Evolutionary conservation across 2,113 vertebrate genomes (phyloP).

Genomic region (Grus americana): DNA sequence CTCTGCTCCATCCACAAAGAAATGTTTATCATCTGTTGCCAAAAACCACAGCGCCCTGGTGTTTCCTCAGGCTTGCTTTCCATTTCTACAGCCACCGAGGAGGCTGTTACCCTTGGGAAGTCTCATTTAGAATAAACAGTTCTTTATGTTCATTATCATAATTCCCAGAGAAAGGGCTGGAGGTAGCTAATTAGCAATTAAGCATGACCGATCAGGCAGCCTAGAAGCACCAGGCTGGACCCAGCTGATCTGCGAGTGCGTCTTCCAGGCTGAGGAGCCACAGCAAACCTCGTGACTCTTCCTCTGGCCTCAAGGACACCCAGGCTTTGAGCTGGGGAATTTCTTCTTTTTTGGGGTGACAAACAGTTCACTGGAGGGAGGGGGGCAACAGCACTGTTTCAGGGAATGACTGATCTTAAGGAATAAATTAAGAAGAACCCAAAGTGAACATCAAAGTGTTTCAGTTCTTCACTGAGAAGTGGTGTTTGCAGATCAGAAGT

Average conservation of each 20-base stretch:
- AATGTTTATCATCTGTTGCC: constrained; percentile 64
- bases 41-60: constrained; percentile 64
- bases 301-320: not conserved
- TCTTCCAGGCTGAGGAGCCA: not conserved
- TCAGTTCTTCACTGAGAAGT: not conserved
- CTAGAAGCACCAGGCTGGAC: not conserved
- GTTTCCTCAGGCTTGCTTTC: constrained; percentile 59
- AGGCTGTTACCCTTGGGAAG: constrained; percentile 56
- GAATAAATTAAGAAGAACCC: not conserved
- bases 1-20: constrained; percentile 50
- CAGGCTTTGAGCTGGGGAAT: not conserved
- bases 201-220: not conserved
- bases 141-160: constrained; percentile 20
- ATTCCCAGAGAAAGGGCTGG: constrained; percentile 32
- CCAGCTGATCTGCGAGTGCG: not conserved
- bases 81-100: constrained; percentile 44
- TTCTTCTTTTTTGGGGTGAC: not conserved
- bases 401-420: not conserved
- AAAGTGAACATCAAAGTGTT: not conserved
- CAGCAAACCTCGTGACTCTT: not conserved
- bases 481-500: not conserved
- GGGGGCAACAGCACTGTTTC: not conserved
- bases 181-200: constrained; percentile 29
- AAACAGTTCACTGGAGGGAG: not conserved
- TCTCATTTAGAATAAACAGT: constrained; percentile 60